Percentiles rank a stretch among this genome's conserved stretches.
phyloP scores from a whole-genome alignment of 2,888 invertebrate species.

The Myopa testacea region DNA sequence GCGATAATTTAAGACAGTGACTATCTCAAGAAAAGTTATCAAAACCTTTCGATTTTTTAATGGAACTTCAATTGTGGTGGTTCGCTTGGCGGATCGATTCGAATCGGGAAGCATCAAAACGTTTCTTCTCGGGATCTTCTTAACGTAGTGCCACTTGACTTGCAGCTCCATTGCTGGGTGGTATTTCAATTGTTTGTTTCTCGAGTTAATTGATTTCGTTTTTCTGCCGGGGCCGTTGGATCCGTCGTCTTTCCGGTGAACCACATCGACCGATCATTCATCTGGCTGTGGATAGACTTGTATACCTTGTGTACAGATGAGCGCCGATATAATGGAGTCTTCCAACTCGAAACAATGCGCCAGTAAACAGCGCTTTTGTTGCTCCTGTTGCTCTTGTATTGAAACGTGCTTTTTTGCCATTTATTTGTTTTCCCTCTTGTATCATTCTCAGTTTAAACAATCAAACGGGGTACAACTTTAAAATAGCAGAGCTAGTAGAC shows the following conservation, averaged over 20 bases:
- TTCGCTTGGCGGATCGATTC: too few relatives aligned
- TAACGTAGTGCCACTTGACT: background rate
- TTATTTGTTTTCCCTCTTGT: background rate
- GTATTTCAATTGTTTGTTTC: constrained; percentile 24
- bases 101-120: too few relatives aligned
- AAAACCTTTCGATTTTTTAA: too few relatives aligned
- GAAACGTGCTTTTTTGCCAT: constrained; percentile 1
- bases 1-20: too few relatives aligned
- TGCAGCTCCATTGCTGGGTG: background rate
- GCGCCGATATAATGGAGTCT: too few relatives aligned
- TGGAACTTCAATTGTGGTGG: too few relatives aligned
- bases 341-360: too few relatives aligned
- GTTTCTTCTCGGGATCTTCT: too few relatives aligned
- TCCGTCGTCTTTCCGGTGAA: background rate
- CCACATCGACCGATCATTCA: background rate
- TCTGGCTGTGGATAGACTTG: too few relatives aligned
- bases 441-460: background rate
- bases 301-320: too few relatives aligned
- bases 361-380: background rate
- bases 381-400: background rate
- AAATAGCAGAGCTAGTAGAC: background rate
- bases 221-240: background rate
- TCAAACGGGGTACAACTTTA: background rate
- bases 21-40: too few relatives aligned
- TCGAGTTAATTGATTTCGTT: constrained; percentile 22